phyloP scores from a whole-genome alignment of 2,888 invertebrate species.

The Saturnia pavonia region DNA sequence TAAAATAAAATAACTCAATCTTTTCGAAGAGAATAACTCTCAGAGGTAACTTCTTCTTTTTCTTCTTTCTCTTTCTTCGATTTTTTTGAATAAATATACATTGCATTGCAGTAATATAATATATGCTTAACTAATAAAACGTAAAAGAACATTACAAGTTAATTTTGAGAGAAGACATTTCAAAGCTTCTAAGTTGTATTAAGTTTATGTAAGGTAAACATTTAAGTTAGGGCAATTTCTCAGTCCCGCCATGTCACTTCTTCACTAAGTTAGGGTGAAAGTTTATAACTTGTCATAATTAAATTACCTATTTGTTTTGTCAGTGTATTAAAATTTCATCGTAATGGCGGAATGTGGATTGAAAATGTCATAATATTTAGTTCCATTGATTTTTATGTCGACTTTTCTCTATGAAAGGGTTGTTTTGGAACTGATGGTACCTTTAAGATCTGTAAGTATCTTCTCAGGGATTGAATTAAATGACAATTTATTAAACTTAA shows the following conservation, averaged over 20 bases:
- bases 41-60: too few relatives aligned
- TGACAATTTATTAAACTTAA: too few relatives aligned
- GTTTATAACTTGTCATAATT: background rate
- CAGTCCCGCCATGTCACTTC: slow-evolving; percentile 5
- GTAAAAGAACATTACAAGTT: background rate
- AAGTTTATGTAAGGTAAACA: slow-evolving; percentile 12
- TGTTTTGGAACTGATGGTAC: too few relatives aligned
- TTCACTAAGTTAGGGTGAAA: background rate
- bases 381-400: too few relatives aligned
- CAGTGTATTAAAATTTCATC: background rate
- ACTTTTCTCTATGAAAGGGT: too few relatives aligned
- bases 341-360: background rate
- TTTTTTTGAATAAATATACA: background rate
- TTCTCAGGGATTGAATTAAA: too few relatives aligned
- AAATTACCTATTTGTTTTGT: slow-evolving; percentile 6
- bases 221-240: slow-evolving; percentile 8
- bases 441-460: too few relatives aligned
- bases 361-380: background rate
- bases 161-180: background rate
- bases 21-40: too few relatives aligned
- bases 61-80: too few relatives aligned
- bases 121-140: background rate
- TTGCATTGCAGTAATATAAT: background rate
- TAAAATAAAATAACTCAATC: too few relatives aligned
- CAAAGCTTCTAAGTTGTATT: background rate